A percentile compares a stretch with the other conserved stretches of the same genome.
Evolutionary conservation across 2,113 vertebrate genomes (phyloP).

Genomic region (Clarias batrachus): DNA sequence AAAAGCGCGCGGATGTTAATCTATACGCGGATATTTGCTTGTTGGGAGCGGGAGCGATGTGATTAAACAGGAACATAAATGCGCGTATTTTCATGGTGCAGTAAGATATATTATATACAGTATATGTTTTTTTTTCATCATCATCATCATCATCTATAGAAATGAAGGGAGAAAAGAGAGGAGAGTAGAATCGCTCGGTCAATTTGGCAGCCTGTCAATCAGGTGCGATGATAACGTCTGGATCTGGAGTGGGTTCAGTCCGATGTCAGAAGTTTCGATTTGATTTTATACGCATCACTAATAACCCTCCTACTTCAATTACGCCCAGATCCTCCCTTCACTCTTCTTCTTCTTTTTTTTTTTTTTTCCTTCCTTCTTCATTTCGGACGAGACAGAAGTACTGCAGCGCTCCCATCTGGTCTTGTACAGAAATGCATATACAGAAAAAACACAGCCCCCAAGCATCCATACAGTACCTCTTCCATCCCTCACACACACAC

Average conservation of each 20-base stretch:
- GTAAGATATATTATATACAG: too few relatives aligned
- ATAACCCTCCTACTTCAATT: constrained; percentile 42
- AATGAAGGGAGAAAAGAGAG: background rate
- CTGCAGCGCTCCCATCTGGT: constrained; percentile 48
- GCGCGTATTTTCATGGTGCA: background rate
- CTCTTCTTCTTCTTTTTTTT: background rate
- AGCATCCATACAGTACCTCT: too few relatives aligned
- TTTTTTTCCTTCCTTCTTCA: background rate
- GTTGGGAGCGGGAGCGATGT: background rate
- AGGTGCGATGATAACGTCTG: constrained; percentile 39
- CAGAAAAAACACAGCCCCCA: background rate
- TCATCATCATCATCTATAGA: too few relatives aligned
- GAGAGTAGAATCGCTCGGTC: background rate
- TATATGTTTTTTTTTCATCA: background rate
- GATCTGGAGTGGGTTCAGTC: constrained; percentile 46
- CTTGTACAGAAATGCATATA: constrained; percentile 12
- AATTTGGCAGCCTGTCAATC: constrained; percentile 43
- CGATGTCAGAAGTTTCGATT: constrained; percentile 51
- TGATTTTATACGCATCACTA: constrained; percentile 50
- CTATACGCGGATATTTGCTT: constrained; percentile 7
- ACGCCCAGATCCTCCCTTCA: constrained; percentile 3
- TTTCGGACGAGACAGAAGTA: background rate
- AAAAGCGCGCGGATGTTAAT: constrained; percentile 11
- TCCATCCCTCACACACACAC: background rate
- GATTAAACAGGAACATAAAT: background rate